A percentile compares a stretch with the other conserved stretches of the same genome.
phyloP scores from a whole-genome alignment of 2,113 vertebrate genomes.

The Herpailurus yagouaroundi region DNA sequence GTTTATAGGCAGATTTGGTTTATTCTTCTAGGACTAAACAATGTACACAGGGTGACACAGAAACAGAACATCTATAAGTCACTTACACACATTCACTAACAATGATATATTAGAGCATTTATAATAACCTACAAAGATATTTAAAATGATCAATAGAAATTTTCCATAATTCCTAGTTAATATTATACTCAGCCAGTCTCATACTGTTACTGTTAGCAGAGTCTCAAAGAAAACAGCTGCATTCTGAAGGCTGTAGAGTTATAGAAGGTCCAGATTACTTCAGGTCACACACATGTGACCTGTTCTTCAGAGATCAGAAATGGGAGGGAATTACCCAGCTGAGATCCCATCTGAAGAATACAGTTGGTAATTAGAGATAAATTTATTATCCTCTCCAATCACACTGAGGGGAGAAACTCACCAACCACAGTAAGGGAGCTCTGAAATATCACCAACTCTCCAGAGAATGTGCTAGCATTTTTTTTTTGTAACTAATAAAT shows the following conservation, averaged over 20 bases:
- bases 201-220: not conserved
- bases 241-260: not conserved
- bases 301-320: not conserved
- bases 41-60: not conserved
- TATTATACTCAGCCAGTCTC: not conserved
- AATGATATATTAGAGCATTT: not conserved
- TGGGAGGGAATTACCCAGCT: not conserved
- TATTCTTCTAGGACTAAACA: not conserved
- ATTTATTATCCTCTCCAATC: not conserved
- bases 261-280: not conserved
- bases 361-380: not conserved
- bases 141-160: not conserved
- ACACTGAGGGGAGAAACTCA: not conserved
- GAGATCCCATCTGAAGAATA: not conserved
- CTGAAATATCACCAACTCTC: not conserved
- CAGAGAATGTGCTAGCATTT: not conserved
- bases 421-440: not conserved
- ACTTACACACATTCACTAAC: not conserved
- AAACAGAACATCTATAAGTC: not conserved
- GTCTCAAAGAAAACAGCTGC: not conserved
- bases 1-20: not conserved
- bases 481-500: not conserved
- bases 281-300: not conserved
- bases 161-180: not conserved
- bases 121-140: not conserved